Evolutionary conservation across 2,797 vertebrate species (phyloP).

Genomic region (Pelodytes ibericus): DNA sequence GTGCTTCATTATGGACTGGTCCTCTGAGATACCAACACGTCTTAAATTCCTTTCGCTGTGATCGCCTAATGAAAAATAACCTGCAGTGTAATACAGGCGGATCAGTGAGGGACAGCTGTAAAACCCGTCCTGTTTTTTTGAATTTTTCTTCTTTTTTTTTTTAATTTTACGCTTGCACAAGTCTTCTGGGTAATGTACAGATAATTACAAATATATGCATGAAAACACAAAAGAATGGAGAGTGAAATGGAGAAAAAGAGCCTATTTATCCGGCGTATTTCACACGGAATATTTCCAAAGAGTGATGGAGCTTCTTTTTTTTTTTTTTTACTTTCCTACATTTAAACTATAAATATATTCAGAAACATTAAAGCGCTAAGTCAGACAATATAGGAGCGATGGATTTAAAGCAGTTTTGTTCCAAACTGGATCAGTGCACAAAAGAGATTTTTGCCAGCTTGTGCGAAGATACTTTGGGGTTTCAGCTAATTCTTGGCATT

Average conservation of each 20-base stretch:
- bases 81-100: slow-evolving; percentile 9
- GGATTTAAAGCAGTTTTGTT: too few species aligned
- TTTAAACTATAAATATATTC: neutral
- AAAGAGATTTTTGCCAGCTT: too few species aligned
- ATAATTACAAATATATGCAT: slow-evolving; percentile 35
- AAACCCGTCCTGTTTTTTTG: slow-evolving; percentile 5
- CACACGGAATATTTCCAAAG: neutral
- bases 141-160: neutral
- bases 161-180: slow-evolving; percentile 2
- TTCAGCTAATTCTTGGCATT: too few species aligned
- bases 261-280: neutral
- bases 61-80: slow-evolving; percentile 45
- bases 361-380: neutral
- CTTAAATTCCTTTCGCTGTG: slow-evolving; percentile 39
- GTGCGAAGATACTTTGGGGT: too few species aligned
- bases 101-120: slow-evolving; percentile 36
- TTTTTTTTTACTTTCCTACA: neutral
- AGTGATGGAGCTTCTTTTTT: neutral
- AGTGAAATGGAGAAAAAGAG: slow-evolving; percentile 1
- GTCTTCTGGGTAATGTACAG: slow-evolving; percentile 14
- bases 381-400: neutral
- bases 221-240: slow-evolving; percentile 1
- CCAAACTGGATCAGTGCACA: too few species aligned
- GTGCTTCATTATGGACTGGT: slow-evolving; percentile 49
- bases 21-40: slow-evolving; percentile 56